A percentile compares a stretch with the other conserved stretches of the same genome.
Evolutionary conservation across 2,113 vertebrate genomes (phyloP).

Genomic region (Australoheros scitulus): DNA sequence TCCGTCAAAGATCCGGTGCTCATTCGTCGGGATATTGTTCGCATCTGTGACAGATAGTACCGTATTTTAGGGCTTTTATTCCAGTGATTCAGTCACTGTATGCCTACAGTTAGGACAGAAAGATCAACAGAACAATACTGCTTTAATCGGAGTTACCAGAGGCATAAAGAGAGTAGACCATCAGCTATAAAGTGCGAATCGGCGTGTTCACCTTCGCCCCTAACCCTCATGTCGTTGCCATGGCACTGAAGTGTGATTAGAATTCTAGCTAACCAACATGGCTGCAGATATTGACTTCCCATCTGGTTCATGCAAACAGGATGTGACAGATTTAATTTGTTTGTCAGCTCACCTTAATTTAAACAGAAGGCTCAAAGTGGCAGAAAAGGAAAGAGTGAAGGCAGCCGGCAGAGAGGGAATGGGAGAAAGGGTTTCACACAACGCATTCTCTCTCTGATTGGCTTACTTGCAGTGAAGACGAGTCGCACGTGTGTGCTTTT

Average conservation of each 20-base stretch:
- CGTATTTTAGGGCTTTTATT: too few species aligned
- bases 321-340: conserved; percentile 85
- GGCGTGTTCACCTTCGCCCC: conserved; percentile 13
- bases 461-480: conserved; percentile 18
- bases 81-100: too few species aligned
- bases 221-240: conserved; percentile 55
- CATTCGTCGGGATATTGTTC: too few species aligned
- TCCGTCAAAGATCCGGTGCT: too few species aligned
- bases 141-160: background rate
- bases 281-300: conserved; percentile 80
- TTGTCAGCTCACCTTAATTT: conserved; percentile 83
- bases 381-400: conserved; percentile 51
- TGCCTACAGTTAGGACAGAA: background rate
- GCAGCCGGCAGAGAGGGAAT: conserved; percentile 35
- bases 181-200: background rate
- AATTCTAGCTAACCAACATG: conserved; percentile 79
- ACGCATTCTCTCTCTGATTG: conserved; percentile 20
- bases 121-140: background rate
- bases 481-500: background rate
- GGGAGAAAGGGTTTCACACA: conserved; percentile 17
- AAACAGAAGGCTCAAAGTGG: conserved; percentile 77
- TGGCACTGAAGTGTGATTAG: conserved; percentile 81
- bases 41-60: too few species aligned
- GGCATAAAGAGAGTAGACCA: background rate
- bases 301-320: conserved; percentile 80